Conservation (phyloP, 2,888 invertebrate genomes). For the Eupeodes latifasciatus region DNA sequence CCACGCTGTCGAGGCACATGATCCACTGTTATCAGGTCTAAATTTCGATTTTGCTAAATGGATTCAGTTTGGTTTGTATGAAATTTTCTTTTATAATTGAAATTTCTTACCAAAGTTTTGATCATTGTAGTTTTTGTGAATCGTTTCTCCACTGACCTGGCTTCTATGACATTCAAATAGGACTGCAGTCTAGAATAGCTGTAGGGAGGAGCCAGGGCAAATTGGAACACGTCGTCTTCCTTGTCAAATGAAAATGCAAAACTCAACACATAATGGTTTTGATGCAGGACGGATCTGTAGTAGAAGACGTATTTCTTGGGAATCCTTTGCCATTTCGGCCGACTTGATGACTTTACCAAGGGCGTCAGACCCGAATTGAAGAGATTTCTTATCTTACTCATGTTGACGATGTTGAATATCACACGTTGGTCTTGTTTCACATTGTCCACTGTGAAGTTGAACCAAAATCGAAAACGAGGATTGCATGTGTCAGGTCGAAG, state of each 20-base stretch:
- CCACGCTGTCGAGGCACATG: slow-evolving; percentile 83
- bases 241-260: slow-evolving; percentile 97
- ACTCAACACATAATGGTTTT: slow-evolving; percentile 95
- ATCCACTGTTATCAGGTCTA: slow-evolving; percentile 94
- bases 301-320: slow-evolving; percentile 94
- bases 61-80: slow-evolving; percentile 20
- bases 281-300: slow-evolving; percentile 94
- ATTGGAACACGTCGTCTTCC: slow-evolving; percentile 97
- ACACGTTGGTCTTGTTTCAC: slow-evolving; percentile 96
- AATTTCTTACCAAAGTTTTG: slow-evolving; percentile 86
- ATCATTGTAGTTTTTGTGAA: slow-evolving; percentile 90
- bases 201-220: slow-evolving; percentile 96
- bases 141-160: slow-evolving; percentile 85
- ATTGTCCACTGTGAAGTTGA: slow-evolving; percentile 99
- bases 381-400: slow-evolving; percentile 95
- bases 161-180: slow-evolving; percentile 90
- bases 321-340: slow-evolving; percentile 95
- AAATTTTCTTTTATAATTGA: not conserved
- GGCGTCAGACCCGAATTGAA: slow-evolving; percentile 97
- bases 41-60: slow-evolving; percentile 93
- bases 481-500: slow-evolving; percentile 98
- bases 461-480: slow-evolving; percentile 97
- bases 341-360: slow-evolving; percentile 94
- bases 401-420: slow-evolving; percentile 98
- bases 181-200: slow-evolving; percentile 96